These are phyloP conservation scores for Seriola dumerili DNA, from an alignment of 2,113 vertebrate genomes.

Conservation along the genomic window DNA sequence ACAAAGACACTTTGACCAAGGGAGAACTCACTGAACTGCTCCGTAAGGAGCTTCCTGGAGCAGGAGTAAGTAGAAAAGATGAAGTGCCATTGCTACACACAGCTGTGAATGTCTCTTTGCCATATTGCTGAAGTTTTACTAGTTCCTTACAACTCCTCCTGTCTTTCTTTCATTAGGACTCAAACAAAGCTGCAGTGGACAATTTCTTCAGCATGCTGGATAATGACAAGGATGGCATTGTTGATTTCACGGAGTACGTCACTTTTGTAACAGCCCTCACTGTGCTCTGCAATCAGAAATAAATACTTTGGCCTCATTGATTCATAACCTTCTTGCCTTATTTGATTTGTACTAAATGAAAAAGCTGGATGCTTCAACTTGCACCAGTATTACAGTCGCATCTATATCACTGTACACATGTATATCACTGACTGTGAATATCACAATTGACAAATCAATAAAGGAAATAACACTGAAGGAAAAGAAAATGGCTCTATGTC, in stretches of 20 bases:
- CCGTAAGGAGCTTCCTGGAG: conserved; percentile 78
- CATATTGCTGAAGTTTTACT: not conserved
- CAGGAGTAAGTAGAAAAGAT: conserved; percentile 69
- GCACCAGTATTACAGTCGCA: no score
- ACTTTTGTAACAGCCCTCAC: conserved; percentile 52
- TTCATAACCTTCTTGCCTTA: not conserved
- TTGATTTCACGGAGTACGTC: conserved; percentile 75
- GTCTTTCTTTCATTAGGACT: not conserved
- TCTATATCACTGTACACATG: no score
- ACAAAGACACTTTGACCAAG: conserved; percentile 87
- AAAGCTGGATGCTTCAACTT: no score
- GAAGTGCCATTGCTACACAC: not conserved
- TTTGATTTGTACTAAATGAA: not conserved
- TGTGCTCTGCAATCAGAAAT: conserved; percentile 24
- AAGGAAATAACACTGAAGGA: no score
- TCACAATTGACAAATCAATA: no score
- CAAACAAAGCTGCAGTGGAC: not conserved
- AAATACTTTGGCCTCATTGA: not conserved
- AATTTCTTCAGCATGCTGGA: conserved; percentile 68
- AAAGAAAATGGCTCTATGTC: no score
- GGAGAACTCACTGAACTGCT: conserved; percentile 87
- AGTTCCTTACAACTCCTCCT: not conserved
- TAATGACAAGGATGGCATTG: conserved; percentile 42
- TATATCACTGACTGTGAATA: no score
- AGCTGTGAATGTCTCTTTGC: not conserved